Evolutionary conservation across 2,888 invertebrate species (phyloP).

Genomic region (Oscheius sp.): DNA sequence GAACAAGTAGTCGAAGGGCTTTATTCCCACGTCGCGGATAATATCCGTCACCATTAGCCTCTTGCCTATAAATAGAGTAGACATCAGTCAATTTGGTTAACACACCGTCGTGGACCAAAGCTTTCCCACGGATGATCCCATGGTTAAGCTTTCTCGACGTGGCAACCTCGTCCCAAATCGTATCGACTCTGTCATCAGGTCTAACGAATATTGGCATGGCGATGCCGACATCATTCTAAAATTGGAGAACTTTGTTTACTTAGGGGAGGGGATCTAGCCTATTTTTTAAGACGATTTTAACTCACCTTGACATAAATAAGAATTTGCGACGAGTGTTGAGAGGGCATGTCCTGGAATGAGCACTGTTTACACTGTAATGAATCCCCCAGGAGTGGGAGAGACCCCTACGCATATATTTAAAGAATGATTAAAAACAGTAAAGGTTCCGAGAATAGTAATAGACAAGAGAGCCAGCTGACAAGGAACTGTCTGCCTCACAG

Average conservation of each 20-base stretch:
- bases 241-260: background rate
- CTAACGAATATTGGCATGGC: slow-evolving; percentile 26
- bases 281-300: background rate
- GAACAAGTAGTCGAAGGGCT: slow-evolving; percentile 95
- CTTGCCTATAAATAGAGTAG: slow-evolving; percentile 8
- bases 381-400: background rate
- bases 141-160: slow-evolving; percentile 20
- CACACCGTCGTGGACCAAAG: slow-evolving; percentile 21
- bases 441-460: no score
- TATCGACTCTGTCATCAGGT: slow-evolving; percentile 3
- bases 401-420: background rate
- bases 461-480: no score
- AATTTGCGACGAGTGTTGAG: background rate
- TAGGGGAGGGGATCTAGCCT: background rate
- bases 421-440: no score
- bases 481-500: background rate
- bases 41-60: slow-evolving; percentile 26
- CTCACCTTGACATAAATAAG: slow-evolving; percentile 26
- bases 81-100: background rate
- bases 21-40: slow-evolving; percentile 78
- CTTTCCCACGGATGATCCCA: slow-evolving; percentile 21
- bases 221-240: slow-evolving; percentile 24
- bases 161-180: slow-evolving; percentile 29
- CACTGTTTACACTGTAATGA: background rate
- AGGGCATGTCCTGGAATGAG: slow-evolving; percentile 1